phyloP scores from a whole-genome alignment of 2,888 invertebrate species.

The Notodonta dromedarius region DNA sequence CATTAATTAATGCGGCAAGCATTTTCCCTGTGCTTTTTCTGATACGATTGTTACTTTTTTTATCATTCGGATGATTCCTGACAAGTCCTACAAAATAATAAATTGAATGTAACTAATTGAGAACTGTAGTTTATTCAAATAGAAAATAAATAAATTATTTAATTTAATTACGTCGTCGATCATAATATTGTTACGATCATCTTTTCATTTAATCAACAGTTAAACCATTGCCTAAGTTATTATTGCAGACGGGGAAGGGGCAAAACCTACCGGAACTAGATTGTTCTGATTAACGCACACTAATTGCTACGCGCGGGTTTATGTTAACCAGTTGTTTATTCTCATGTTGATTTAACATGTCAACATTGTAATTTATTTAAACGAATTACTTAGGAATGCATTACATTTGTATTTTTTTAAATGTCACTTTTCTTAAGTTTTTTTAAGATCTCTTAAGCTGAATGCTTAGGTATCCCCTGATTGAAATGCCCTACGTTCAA shows the following conservation, averaged over 20 bases:
- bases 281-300: constrained; percentile 12
- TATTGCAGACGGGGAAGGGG: constrained; percentile 8
- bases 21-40: constrained; percentile 33
- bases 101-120: background rate
- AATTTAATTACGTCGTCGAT: too few species aligned
- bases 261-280: constrained; percentile 21
- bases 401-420: too few species aligned
- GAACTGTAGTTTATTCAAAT: background rate
- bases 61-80: background rate
- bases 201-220: background rate
- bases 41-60: constrained; percentile 26
- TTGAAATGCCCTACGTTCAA: too few species aligned
- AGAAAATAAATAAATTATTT: too few species aligned
- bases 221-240: background rate
- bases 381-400: background rate
- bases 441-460: too few species aligned
- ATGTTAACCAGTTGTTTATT: background rate
- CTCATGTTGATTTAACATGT: background rate
- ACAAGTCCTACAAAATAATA: background rate
- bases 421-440: too few species aligned
- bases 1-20: constrained; percentile 28
- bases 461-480: too few species aligned
- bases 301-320: background rate
- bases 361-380: background rate
- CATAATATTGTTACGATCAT: too few species aligned